Evolutionary conservation across 2,113 vertebrate genomes (phyloP).

Genomic region (Lepus americanus): DNA sequence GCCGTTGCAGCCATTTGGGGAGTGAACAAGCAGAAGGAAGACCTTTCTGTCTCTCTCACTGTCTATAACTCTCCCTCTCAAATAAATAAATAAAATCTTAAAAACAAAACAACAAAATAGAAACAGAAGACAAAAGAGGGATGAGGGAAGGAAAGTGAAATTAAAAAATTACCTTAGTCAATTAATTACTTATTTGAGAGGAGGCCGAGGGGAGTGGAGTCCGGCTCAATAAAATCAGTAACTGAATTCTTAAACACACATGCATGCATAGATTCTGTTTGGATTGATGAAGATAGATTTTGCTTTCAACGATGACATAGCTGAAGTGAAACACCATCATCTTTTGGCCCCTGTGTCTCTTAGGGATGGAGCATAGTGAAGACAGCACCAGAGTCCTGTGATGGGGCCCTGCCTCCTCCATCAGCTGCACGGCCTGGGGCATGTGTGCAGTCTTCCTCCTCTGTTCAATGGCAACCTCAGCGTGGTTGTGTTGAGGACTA

Average conservation of each 20-base stretch:
- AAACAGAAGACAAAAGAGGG: neutral
- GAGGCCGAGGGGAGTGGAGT: neutral
- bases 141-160: neutral
- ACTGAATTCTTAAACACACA: neutral
- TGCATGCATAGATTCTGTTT: neutral
- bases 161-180: neutral
- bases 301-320: neutral
- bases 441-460: neutral
- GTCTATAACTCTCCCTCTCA: no score
- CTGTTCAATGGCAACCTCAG: fast-evolving
- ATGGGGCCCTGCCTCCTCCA: neutral
- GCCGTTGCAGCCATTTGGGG: no score
- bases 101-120: neutral
- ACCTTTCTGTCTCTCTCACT: no score
- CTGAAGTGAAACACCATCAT: neutral
- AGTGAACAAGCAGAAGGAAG: no score
- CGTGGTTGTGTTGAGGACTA: neutral
- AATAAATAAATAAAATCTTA: no score
- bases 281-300: neutral
- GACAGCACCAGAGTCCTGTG: neutral
- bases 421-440: neutral
- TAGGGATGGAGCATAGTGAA: neutral
- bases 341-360: neutral
- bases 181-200: neutral
- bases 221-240: neutral